A percentile compares a stretch with the other conserved stretches of the same genome.
These are phyloP conservation scores for Melanargia galathea DNA, from an alignment of 2,888 invertebrate species.

Conservation along the genomic window DNA sequence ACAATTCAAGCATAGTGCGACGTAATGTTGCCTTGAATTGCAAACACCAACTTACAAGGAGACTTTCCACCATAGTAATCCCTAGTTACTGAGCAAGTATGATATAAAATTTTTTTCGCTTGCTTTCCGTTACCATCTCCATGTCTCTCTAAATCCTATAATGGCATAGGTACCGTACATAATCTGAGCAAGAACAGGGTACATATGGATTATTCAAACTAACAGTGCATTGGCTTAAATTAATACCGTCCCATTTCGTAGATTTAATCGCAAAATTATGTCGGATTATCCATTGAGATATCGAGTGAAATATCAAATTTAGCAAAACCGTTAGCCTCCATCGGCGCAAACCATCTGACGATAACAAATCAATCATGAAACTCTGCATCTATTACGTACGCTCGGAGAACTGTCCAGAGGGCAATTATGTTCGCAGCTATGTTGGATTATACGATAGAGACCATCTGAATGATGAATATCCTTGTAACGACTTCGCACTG, in stretches of 20 bases:
- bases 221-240: conserved; percentile 5
- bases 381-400: conserved; percentile 39
- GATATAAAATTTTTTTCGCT: too few species aligned
- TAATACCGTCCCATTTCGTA: conserved; percentile 3
- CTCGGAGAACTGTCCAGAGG: conserved; percentile 30
- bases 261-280: conserved; percentile 23
- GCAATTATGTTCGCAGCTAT: conserved; percentile 28
- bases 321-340: conserved; percentile 35
- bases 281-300: conserved; percentile 27
- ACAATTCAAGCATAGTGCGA: too few species aligned
- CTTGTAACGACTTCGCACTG: conserved; percentile 3
- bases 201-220: background rate
- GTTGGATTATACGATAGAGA: conserved; percentile 26
- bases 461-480: conserved; percentile 21
- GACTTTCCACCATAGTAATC: too few species aligned
- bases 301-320: conserved; percentile 37
- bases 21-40: too few species aligned
- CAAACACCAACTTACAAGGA: too few species aligned
- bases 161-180: background rate
- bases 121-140: background rate
- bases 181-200: background rate
- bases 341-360: conserved; percentile 36
- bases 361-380: conserved; percentile 41
- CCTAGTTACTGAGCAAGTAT: too few species aligned
- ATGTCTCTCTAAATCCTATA: background rate